Percentiles rank a stretch among this genome's conserved stretches.
phyloP scores from a whole-genome alignment of 2,888 invertebrate genomes.

The Osedax frankpressi region DNA sequence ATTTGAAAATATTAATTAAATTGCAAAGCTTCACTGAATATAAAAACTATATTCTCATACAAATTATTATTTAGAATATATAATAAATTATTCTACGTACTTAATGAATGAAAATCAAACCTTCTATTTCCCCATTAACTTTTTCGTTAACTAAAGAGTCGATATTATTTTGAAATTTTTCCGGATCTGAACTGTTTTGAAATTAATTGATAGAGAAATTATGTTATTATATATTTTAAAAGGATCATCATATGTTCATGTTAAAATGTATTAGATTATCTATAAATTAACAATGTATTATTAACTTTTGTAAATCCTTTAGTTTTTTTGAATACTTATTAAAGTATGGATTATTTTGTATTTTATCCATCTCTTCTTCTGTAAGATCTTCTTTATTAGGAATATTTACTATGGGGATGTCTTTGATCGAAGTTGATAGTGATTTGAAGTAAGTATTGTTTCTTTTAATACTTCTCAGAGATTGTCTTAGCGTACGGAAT shows the following conservation, averaged over 20 bases:
- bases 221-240: no score
- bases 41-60: background rate
- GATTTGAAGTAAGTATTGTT: no score
- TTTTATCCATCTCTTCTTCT: constrained; percentile 23
- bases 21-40: no score
- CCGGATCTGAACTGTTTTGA: constrained; percentile 28
- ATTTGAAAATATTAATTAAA: background rate
- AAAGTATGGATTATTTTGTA: constrained; percentile 36
- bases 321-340: constrained; percentile 37
- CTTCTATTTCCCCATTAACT: constrained; percentile 19
- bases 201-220: background rate
- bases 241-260: no score
- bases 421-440: no score
- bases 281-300: background rate
- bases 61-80: constrained; percentile 13
- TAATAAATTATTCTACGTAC: no score
- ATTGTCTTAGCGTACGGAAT: no score
- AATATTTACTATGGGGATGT: no score
- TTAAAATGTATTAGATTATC: no score
- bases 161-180: constrained; percentile 29
- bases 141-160: constrained; percentile 27
- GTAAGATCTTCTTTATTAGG: background rate
- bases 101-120: background rate
- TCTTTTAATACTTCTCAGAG: no score
- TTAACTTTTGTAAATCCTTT: constrained; percentile 24